Evolutionary conservation across 2,888 invertebrate species (phyloP).

Genomic region (Hypsopygia costalis): DNA sequence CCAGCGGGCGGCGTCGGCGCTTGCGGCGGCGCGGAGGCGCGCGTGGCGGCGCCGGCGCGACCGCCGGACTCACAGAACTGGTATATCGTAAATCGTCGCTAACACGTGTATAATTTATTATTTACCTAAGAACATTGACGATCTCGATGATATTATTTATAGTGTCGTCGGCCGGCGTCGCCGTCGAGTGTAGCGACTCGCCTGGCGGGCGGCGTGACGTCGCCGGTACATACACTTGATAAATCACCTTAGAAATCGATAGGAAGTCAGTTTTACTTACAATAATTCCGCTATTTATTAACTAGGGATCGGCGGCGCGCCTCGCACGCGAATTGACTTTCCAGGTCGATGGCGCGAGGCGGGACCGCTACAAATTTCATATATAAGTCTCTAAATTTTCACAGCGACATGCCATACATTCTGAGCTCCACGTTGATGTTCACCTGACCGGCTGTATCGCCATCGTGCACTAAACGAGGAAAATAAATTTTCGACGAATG

Average conservation of each 20-base stretch:
- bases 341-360: slow-evolving; percentile 30
- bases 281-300: slow-evolving; percentile 70
- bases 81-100: slow-evolving; percentile 29
- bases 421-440: slow-evolving; percentile 24
- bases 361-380: slow-evolving; percentile 53
- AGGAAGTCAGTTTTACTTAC: slow-evolving; percentile 77
- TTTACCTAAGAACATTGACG: slow-evolving; percentile 63
- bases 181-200: slow-evolving; percentile 16
- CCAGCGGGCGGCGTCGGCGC: slow-evolving; percentile 13
- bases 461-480: neutral
- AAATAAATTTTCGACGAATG: neutral
- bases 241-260: slow-evolving; percentile 70
- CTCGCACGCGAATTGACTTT: slow-evolving; percentile 25
- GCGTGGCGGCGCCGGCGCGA: slow-evolving; percentile 19
- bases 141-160: slow-evolving; percentile 57
- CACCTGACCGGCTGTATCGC: slow-evolving; percentile 12
- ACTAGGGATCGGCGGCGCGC: slow-evolving; percentile 50
- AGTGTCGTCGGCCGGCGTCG: slow-evolving; percentile 35
- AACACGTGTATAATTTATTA: slow-evolving; percentile 56
- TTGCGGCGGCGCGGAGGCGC: slow-evolving; percentile 15
- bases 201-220: slow-evolving; percentile 9
- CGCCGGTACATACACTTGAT: slow-evolving; percentile 42
- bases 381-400: slow-evolving; percentile 61
- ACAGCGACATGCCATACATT: slow-evolving; percentile 37
- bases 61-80: slow-evolving; percentile 5